phyloP scores from a whole-genome alignment of 2,797 vertebrate genomes.

The Pangasius mekongensis region DNA sequence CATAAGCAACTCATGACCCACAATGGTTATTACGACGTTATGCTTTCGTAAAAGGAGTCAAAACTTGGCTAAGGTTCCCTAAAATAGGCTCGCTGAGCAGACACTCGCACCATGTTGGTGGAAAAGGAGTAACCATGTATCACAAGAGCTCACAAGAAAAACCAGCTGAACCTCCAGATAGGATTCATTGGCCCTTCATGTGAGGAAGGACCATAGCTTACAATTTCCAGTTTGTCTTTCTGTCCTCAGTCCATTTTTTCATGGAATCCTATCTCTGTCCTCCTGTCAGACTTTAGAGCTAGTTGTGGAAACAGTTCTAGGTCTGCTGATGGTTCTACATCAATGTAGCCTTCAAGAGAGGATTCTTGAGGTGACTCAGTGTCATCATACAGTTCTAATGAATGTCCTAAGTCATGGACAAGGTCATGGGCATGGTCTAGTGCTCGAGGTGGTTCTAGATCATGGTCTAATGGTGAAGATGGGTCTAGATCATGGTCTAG shows the following conservation, averaged over 20 bases:
- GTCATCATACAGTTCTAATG: neutral
- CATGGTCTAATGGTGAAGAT: neutral
- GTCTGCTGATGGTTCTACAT: neutral
- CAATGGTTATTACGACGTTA: neutral
- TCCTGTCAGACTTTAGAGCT: slow-evolving; percentile 13
- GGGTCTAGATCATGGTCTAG: neutral
- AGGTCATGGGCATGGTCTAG: neutral
- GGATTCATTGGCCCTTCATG: neutral
- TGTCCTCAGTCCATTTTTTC: slow-evolving; percentile 70
- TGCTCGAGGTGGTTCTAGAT: neutral
- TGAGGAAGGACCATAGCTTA: neutral
- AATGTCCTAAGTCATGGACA: neutral
- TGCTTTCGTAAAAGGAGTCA: neutral
- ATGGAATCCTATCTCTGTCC: slow-evolving; percentile 49
- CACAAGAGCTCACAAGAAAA: neutral
- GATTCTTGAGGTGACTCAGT: neutral
- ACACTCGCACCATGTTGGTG: neutral
- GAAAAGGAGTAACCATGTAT: neutral
- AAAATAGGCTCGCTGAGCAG: neutral
- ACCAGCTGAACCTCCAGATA: slow-evolving; percentile 5
- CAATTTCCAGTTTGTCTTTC: neutral
- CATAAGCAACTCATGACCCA: neutral
- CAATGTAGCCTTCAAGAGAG: neutral
- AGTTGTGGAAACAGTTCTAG: neutral
- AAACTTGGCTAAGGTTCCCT: neutral